A percentile compares a stretch with the other conserved stretches of the same genome.
These are phyloP conservation scores for Characodon lateralis DNA, from an alignment of 2,797 vertebrate genomes.

Conservation along the genomic window DNA sequence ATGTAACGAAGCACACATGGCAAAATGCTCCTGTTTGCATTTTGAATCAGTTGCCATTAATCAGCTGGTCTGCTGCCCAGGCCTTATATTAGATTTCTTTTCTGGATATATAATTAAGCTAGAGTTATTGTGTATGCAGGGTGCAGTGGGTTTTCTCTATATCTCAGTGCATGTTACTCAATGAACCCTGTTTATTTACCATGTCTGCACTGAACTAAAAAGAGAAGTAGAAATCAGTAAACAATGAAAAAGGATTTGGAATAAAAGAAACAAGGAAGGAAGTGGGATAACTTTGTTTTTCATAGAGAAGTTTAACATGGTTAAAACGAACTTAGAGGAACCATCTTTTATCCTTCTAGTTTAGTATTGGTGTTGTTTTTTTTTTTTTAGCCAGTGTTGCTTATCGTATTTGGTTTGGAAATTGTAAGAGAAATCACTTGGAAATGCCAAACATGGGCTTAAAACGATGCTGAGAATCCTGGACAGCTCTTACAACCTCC, in stretches of 20 bases:
- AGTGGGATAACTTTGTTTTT: background rate
- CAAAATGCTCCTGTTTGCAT: constrained; percentile 22
- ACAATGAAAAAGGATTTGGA: no score
- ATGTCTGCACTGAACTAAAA: background rate
- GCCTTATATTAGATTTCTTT: constrained; percentile 28
- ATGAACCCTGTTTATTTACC: background rate
- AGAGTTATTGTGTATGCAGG: constrained; percentile 11
- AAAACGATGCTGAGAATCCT: background rate
- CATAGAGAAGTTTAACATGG: background rate
- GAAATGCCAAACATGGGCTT: background rate
- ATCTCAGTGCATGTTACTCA: constrained; percentile 6
- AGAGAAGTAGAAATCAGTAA: background rate
- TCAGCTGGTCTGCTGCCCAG: constrained; percentile 14
- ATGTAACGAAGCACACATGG: constrained; percentile 21
- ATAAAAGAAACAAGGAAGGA: background rate
- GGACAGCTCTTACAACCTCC: background rate
- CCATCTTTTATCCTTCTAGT: background rate
- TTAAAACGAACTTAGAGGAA: background rate
- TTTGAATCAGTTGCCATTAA: constrained; percentile 1
- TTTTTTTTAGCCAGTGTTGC: no score
- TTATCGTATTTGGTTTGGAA: no score
- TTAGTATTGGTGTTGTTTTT: no score
- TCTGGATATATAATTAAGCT: constrained; percentile 12
- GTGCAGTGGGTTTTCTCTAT: background rate
- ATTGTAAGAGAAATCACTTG: background rate